These are phyloP conservation scores for Argopecten irradians DNA, from an alignment of 1,140 invertebrate genomes.

Conservation along the genomic window DNA sequence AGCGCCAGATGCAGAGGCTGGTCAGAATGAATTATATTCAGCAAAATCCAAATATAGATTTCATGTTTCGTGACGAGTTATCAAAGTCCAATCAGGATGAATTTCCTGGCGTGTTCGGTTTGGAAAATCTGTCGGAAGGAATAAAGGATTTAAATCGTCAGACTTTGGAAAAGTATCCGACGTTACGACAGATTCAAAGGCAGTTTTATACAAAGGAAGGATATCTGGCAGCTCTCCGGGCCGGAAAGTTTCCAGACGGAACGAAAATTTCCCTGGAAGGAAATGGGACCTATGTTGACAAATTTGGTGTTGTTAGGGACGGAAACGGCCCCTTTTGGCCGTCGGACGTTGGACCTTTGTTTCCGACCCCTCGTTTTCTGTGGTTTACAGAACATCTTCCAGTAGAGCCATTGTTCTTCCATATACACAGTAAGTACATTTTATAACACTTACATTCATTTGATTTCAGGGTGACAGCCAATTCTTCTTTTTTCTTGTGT, in stretches of 20 bases:
- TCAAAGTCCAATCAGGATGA: conserved; percentile 71
- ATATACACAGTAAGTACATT: conserved; percentile 57
- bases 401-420: conserved; percentile 60
- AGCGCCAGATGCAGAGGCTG: conserved; percentile 58
- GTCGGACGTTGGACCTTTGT: conserved; percentile 68
- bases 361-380: conserved; percentile 67
- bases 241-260: conserved; percentile 68
- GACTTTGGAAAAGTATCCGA: conserved; percentile 59
- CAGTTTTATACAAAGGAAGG: conserved; percentile 72
- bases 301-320: conserved; percentile 70
- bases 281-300: conserved; percentile 70
- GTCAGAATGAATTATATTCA: conserved; percentile 61
- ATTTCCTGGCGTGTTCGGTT: conserved; percentile 68
- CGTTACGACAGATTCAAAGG: conserved; percentile 59
- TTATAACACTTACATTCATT: no score
- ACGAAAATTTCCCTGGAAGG: conserved; percentile 56
- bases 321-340: conserved; percentile 75
- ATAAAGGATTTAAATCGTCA: conserved; percentile 60
- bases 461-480: not conserved
- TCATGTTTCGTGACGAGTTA: conserved; percentile 65
- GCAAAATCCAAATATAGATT: conserved; percentile 56
- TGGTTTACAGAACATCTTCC: conserved; percentile 55
- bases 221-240: conserved; percentile 64
- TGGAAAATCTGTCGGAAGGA: conserved; percentile 67
- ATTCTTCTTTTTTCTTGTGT: no score